phyloP scores from a whole-genome alignment of 1,140 invertebrate genomes.

The Drosophila mojavensis region DNA sequence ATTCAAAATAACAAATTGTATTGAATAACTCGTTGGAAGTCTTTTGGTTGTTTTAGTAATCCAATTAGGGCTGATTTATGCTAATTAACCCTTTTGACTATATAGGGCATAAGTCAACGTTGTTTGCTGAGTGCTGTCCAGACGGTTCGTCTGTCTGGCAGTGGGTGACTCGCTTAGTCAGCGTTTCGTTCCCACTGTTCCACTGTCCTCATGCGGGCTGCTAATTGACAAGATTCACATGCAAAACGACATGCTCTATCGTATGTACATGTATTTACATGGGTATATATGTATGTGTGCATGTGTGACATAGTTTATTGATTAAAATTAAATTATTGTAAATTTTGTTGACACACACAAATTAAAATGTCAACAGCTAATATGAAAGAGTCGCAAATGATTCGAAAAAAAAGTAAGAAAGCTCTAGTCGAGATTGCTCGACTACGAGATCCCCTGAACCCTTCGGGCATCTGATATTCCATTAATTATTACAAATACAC shows the following conservation, averaged over 20 bases:
- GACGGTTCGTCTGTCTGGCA: neutral
- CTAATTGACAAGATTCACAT: constrained; percentile 30
- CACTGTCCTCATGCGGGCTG: constrained; percentile 18
- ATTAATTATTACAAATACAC: too few relatives aligned
- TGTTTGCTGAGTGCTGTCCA: constrained; percentile 12
- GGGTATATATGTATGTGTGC: neutral
- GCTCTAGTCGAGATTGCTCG: too few relatives aligned
- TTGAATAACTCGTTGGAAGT: too few relatives aligned
- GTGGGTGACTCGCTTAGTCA: constrained; percentile 2
- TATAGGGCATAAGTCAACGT: constrained; percentile 46
- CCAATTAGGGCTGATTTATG: constrained; percentile 59
- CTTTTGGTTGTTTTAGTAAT: constrained; percentile 32
- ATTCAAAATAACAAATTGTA: too few relatives aligned
- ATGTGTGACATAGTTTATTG: constrained; percentile 1
- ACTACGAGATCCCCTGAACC: too few relatives aligned
- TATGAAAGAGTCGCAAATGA: neutral
- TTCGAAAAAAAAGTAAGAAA: neutral
- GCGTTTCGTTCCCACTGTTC: neutral
- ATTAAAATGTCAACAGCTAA: neutral
- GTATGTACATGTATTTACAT: neutral
- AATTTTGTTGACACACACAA: constrained; percentile 16
- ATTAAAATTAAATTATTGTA: constrained; percentile 13
- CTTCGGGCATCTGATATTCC: too few relatives aligned
- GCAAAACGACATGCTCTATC: constrained; percentile 23
- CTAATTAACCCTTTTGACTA: constrained; percentile 65